Evolutionary conservation across 1,140 invertebrate genomes (phyloP).

Genomic region (Pomacea maculata): DNA sequence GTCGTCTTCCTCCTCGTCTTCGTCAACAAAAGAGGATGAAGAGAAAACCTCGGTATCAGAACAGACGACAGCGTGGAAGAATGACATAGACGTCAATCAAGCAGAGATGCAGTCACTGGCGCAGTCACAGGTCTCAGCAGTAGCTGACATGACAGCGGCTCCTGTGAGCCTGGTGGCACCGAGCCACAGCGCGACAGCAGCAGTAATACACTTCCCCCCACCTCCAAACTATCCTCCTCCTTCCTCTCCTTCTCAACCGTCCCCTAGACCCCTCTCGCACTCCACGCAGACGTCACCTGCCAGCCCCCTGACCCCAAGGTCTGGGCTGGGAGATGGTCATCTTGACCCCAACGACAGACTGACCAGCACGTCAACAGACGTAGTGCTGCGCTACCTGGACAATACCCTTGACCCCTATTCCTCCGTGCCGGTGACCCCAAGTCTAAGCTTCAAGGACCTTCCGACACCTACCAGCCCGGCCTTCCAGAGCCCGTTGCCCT

Average conservation of each 20-base stretch:
- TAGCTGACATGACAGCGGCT: neutral
- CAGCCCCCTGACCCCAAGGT: neutral
- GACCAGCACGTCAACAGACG: conserved; percentile 20
- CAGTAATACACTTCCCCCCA: conserved; percentile 11
- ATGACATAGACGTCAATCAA: neutral
- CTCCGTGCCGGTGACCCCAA: conserved; percentile 2
- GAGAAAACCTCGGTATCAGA: neutral
- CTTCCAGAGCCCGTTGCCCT: neutral
- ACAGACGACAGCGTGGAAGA: neutral
- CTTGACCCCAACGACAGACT: neutral
- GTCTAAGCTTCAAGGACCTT: neutral
- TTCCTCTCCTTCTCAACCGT: neutral
- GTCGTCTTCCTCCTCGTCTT: neutral
- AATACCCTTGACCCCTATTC: conserved; percentile 5
- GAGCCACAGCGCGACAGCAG: neutral
- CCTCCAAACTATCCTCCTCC: conserved; percentile 12
- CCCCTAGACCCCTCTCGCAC: neutral
- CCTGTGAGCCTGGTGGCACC: neutral
- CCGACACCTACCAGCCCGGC: neutral
- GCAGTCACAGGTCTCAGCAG: neutral
- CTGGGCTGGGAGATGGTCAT: too few species aligned
- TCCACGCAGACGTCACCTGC: neutral
- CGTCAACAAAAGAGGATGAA: neutral
- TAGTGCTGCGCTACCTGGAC: conserved; percentile 12
- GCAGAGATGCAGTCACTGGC: neutral